Evolutionary conservation across 2,888 invertebrate genomes (phyloP), one percentile per base, ranked within the genome.

Genomic region (Capitulum mitella): DNA sequence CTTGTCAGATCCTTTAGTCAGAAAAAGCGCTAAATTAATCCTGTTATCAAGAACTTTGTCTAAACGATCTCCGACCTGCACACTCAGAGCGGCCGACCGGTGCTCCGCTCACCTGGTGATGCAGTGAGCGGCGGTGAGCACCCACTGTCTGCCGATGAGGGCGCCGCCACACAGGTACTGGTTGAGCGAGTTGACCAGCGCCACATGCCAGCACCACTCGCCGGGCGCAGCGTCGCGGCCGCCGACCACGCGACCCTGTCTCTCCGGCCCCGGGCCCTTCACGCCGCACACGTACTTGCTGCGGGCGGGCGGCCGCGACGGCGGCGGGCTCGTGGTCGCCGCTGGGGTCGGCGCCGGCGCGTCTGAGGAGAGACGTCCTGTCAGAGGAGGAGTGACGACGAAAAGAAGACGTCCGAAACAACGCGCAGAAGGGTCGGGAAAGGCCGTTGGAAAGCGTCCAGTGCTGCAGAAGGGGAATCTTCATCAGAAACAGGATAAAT

Each of bases 151-250:
- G 80, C 95, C 96, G 83, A 96, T 95, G 26, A 96, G 89, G 3
- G 95, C 95, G 32, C 95, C 96, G 14, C 96, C 96, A 85, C 96
- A 96, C 70, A 96, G 89, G 86, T 96, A 96, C 86, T 96, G 96
- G 87, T 96, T 96, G 79, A 95, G 88, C 0, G 94, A 93, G 87
- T 96, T 96, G 85, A 96, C 95, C 82, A 96, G 89, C 0, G 96
- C 96, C 82, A 93, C 94, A 87, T 95, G 95, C 95, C 95, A 95
- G 86, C 95, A 95, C 95, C 95, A 96, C 88, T 95, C 95, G 76
- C 94, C 95, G 80, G 94, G 92, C 83, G 92, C 92, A 1, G 95
- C 94, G 85, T 96, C 95, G 85, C 92, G 93, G n/a, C 96, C 96
- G 22, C 96, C 96, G 82, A 96, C 95, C 80, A 96, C 95, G 29